Conservation (phyloP, 2,888 invertebrate species). For the Apodemia hepburni region DNA sequence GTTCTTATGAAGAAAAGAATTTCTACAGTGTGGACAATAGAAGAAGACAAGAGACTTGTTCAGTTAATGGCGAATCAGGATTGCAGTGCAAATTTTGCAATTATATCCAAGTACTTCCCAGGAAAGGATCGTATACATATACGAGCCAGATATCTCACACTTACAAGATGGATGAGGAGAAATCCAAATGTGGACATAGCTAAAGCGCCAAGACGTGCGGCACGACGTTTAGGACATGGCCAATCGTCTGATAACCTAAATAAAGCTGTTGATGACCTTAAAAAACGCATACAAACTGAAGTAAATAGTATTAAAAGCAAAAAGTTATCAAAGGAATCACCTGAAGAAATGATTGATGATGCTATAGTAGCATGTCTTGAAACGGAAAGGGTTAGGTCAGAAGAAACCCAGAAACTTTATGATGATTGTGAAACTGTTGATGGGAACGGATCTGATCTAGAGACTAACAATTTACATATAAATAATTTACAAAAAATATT, state of each 20-base stretch:
- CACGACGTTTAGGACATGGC: conserved; percentile 49
- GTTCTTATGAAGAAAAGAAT: conserved; percentile 62
- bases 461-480: conserved; percentile 37
- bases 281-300: conserved; percentile 49
- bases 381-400: conserved; percentile 42
- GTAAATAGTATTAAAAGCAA: conserved; percentile 40
- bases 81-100: conserved; percentile 47
- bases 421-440: conserved; percentile 25
- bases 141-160: conserved; percentile 79
- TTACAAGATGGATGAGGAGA: conserved; percentile 71
- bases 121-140: conserved; percentile 79
- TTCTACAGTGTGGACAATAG: conserved; percentile 79
- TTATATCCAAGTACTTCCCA: conserved; percentile 72
- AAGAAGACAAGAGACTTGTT: conserved; percentile 82
- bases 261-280: conserved; percentile 55
- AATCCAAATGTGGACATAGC: conserved; percentile 60
- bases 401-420: conserved; percentile 31
- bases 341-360: conserved; percentile 50
- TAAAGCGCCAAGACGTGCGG: conserved; percentile 59
- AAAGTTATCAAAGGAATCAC: conserved; percentile 42
- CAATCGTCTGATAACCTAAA: conserved; percentile 47
- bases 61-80: conserved; percentile 75
- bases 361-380: conserved; percentile 47
- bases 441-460: conserved; percentile 17
- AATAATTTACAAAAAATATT: conserved; percentile 48